Base-by-base conservation (phyloP, 2,113 vertebrate genomes). In the Chaenogobius annularis region DNA sequence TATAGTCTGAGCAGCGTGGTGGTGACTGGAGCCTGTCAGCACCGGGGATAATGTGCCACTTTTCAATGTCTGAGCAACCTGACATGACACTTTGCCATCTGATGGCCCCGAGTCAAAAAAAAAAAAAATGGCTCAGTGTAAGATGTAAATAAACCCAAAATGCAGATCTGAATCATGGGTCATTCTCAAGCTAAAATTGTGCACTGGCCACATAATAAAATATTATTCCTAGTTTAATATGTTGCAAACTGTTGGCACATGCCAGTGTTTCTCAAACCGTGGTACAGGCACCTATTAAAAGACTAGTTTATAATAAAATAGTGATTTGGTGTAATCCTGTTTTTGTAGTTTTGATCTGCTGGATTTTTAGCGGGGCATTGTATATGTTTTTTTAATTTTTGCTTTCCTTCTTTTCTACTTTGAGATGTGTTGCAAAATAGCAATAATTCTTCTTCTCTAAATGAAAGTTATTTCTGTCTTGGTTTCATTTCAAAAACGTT, bases 1-100 rank as follows among this genome's bases (percentile, higher is more conserved):
- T 71, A 70, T 20, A 48, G 78, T 67, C 19, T 70, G 70, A 0
- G 50, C 69, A 67, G 74, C 64, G 43, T 61, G 74, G 76, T 73
- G 75, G 69, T 64, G 70, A 75, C 67, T 63, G 44, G 62, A 50
- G 37, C 19, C 35, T 48, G 37, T 80, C 74, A 73, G 66, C 78
- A 37, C 40, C 22, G 55, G 55, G 65, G 56, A 73, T 44, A 63
- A 54, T 75, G 70, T 0, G 20, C 56, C 46, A 65, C 64, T 56
- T 68, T 12, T 19, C 37, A 52, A 10, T 11, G 56, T 8, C 23
- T 20, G 50, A 3, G 5, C 66, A 52, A 35, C 11, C 6, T 63
- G 37, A 63, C 61, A 63, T 40, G 26, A 35, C 26, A 5, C 17
- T 19, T n/a, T 43, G 35, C 4, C 35, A 20, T n/a, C 35, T 43